These are phyloP conservation scores for Drosophila robusta DNA, from an alignment of 2,888 invertebrate species.

Conservation along the genomic window DNA sequence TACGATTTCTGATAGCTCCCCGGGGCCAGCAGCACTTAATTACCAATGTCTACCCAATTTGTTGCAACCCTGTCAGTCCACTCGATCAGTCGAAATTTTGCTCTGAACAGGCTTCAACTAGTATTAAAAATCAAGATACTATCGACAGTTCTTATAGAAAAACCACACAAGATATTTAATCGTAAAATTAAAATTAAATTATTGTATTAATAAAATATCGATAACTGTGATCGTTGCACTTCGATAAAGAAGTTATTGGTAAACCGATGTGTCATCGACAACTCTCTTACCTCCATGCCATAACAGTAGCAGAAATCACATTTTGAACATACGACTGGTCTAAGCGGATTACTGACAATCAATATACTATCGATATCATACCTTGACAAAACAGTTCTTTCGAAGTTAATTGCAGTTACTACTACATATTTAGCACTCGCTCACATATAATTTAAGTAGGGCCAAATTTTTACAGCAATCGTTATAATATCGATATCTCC, in stretches of 20 bases:
- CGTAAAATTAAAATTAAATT: too few species aligned
- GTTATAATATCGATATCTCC: slow-evolving; percentile 10
- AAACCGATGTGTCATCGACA: too few species aligned
- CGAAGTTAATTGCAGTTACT: not conserved
- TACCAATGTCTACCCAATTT: slow-evolving; percentile 43
- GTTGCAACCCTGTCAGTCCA: slow-evolving; percentile 8
- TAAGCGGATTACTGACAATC: too few species aligned
- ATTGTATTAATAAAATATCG: too few species aligned
- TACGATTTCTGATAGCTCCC: slow-evolving; percentile 62
- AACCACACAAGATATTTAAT: too few species aligned
- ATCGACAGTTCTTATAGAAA: too few species aligned
- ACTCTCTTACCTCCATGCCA: too few species aligned
- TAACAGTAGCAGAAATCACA: too few species aligned
- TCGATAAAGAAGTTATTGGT: too few species aligned
- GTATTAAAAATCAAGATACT: too few species aligned
- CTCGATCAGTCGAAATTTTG: slow-evolving; percentile 51
- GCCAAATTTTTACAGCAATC: not conserved
- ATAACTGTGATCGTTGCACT: too few species aligned
- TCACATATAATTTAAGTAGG: not conserved
- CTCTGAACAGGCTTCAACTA: not conserved
- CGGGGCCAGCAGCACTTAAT: slow-evolving; percentile 36
- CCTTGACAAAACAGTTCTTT: not conserved
- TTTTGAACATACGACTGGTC: too few species aligned
- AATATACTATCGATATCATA: not conserved
- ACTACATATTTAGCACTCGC: not conserved